Conservation (phyloP, 30 jellyfish, hydroid and myxozoan species). For the Cassiopea xamachana region DNA sequence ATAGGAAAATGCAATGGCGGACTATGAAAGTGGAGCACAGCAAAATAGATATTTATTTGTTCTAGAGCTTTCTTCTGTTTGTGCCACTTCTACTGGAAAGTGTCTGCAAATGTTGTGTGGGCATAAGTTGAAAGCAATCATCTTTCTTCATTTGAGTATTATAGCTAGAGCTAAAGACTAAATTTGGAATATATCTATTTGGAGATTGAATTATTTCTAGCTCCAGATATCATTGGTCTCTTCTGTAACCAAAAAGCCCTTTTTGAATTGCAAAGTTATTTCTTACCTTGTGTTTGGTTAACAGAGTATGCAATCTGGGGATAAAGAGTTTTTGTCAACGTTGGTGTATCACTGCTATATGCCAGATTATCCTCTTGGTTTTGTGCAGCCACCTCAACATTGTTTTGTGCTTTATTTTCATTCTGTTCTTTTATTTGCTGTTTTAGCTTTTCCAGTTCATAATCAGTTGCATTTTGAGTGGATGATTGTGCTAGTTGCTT, state of each 20-base stretch:
- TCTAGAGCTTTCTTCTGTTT: too few species aligned
- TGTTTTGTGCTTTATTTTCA: conserved; percentile 1
- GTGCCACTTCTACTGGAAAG: too few species aligned
- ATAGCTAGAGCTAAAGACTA: too few species aligned
- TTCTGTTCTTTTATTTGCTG: conserved; percentile 6
- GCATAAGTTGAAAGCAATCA: too few species aligned
- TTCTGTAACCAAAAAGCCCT: neutral
- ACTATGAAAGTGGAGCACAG: too few species aligned
- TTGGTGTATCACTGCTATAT: conserved; percentile 70
- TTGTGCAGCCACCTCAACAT: conserved; percentile 17
- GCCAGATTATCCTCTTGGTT: conserved; percentile 26
- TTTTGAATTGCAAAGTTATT: neutral
- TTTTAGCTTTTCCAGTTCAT: conserved; percentile 35
- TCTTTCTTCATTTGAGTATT: too few species aligned
- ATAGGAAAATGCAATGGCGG: too few species aligned
- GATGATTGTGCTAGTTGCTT: conserved; percentile 74
- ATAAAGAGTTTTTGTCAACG: conserved; percentile 58
- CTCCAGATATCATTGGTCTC: too few species aligned
- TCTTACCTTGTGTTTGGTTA: neutral
- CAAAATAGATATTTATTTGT: too few species aligned
- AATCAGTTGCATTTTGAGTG: conserved; percentile 7
- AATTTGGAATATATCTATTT: too few species aligned
- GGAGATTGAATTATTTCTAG: too few species aligned
- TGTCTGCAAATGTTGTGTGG: too few species aligned
- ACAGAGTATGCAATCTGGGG: conserved; percentile 32